These are phyloP conservation scores for Geotrypetes seraphini DNA, from an alignment of 2,797 vertebrate genomes.

Conservation along the genomic window DNA sequence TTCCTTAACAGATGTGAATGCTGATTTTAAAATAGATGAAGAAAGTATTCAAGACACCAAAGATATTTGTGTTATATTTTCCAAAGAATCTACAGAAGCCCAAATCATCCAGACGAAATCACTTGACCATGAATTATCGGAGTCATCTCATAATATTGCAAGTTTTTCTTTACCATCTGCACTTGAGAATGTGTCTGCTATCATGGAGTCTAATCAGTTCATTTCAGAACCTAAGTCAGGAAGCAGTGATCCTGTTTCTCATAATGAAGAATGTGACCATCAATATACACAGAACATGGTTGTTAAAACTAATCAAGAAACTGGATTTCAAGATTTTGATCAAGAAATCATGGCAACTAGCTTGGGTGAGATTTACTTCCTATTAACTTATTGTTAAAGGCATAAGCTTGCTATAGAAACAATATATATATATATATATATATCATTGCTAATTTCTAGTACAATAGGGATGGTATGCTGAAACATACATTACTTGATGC, in stretches of 20 bases:
- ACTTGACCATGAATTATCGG: too few relatives aligned
- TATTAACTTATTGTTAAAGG: background rate
- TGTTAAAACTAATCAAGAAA: slow-evolving; percentile 2
- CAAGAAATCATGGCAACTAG: slow-evolving; percentile 2
- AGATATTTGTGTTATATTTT: background rate
- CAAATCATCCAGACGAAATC: too few relatives aligned
- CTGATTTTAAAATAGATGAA: background rate
- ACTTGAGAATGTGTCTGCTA: background rate
- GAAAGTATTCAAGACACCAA: background rate
- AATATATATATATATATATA: too few relatives aligned
- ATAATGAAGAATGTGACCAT: background rate
- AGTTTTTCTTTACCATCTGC: background rate
- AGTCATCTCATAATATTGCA: background rate
- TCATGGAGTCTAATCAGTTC: background rate
- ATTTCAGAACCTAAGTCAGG: background rate
- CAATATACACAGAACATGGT: background rate
- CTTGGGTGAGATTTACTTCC: slow-evolving; percentile 36
- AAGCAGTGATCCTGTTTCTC: background rate
- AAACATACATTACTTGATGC: too few relatives aligned
- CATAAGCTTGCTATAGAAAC: too few relatives aligned
- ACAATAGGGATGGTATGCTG: too few relatives aligned
- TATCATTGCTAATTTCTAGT: too few relatives aligned
- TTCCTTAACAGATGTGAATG: slow-evolving; percentile 4
- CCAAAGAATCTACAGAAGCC: background rate
- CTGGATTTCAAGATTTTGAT: slow-evolving; percentile 6